Conservation (phyloP, 2,888 invertebrate species). For the Baccha elongata region DNA sequence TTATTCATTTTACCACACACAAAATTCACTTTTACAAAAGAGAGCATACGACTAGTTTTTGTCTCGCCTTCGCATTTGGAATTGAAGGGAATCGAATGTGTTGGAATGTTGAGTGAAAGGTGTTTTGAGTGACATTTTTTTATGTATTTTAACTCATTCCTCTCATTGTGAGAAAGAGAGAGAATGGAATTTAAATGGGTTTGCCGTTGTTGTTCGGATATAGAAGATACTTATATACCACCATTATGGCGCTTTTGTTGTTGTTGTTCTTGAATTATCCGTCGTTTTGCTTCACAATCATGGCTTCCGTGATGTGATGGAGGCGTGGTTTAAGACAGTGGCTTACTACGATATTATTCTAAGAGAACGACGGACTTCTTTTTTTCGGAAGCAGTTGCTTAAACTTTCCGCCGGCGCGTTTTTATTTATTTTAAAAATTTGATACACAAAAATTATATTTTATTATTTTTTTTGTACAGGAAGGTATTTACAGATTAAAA, state of each 20-base stretch:
- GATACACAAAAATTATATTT: too few relatives aligned
- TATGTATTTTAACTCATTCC: not conserved
- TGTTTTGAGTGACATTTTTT: conserved; percentile 56
- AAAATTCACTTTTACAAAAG: conserved; percentile 74
- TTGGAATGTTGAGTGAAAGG: conserved; percentile 63
- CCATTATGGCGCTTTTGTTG: conserved; percentile 71
- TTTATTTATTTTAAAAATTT: not conserved
- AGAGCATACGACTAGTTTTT: not conserved
- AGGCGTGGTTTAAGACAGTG: conserved; percentile 79
- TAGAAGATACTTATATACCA: conserved; percentile 71
- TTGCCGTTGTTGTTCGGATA: conserved; percentile 57
- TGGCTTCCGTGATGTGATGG: conserved; percentile 81
- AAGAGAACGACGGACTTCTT: too few relatives aligned
- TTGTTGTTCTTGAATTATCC: conserved; percentile 80
- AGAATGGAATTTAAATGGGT: conserved; percentile 51
- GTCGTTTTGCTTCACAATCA: conserved; percentile 80
- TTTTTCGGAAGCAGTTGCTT: not conserved
- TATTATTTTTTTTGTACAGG: too few relatives aligned
- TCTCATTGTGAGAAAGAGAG: conserved; percentile 40
- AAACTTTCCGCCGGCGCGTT: not conserved
- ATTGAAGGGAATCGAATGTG: conserved; percentile 3
- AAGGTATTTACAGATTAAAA: too few relatives aligned
- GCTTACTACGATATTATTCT: conserved; percentile 73
- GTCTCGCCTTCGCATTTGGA: not conserved
- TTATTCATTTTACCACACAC: conserved; percentile 76